Conservation (phyloP, 1,140 invertebrate species). For the Heterodera carotae region DNA sequence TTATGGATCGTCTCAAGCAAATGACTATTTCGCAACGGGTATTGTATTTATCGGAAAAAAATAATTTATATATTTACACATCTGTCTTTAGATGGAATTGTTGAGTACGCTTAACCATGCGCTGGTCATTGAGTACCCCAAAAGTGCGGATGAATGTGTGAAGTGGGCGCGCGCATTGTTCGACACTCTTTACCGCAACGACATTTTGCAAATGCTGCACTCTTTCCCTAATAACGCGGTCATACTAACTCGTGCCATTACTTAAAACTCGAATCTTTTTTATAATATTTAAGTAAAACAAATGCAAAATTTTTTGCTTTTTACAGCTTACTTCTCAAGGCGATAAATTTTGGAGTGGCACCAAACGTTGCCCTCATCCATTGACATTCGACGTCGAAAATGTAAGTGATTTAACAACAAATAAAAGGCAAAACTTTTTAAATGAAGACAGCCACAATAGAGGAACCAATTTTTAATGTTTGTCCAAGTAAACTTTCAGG, state of each 20-base stretch:
- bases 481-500: slow-evolving; percentile 31
- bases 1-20: slow-evolving; percentile 56
- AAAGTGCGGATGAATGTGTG: slow-evolving; percentile 82
- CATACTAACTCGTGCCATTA: too few relatives aligned
- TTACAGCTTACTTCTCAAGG: slow-evolving; percentile 74
- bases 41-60: slow-evolving; percentile 33
- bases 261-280: not conserved
- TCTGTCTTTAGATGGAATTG: slow-evolving; percentile 77
- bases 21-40: slow-evolving; percentile 54
- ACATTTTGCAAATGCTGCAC: slow-evolving; percentile 91
- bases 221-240: slow-evolving; percentile 94
- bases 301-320: too few relatives aligned
- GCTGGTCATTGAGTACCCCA: slow-evolving; percentile 82
- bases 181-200: slow-evolving; percentile 89
- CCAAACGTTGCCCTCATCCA: slow-evolving; percentile 89
- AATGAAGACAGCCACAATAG: too few relatives aligned
- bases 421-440: too few relatives aligned
- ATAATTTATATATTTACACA: slow-evolving; percentile 1
- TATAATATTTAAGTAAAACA: too few relatives aligned
- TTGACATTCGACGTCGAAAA: slow-evolving; percentile 68
- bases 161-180: slow-evolving; percentile 86
- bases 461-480: too few relatives aligned
- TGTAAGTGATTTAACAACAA: too few relatives aligned
- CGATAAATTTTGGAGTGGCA: slow-evolving; percentile 97
- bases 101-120: slow-evolving; percentile 84